Percentiles rank a stretch among this genome's conserved stretches.
phyloP scores from a whole-genome alignment of 2,113 vertebrate species.

The Ctenomys sociabilis region DNA sequence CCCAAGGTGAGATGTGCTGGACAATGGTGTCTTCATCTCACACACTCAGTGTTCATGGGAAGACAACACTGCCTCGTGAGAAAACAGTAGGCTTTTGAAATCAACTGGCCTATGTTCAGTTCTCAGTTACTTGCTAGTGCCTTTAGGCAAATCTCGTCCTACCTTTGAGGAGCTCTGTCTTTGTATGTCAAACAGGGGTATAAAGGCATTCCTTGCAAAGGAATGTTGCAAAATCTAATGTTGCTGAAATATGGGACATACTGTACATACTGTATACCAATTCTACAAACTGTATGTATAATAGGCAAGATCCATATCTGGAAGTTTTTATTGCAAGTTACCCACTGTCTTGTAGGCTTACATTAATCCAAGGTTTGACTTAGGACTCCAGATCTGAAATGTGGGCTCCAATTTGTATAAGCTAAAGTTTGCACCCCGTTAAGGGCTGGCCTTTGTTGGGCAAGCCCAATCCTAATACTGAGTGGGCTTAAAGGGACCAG shows the following conservation, averaged over 20 bases:
- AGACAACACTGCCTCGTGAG: background rate
- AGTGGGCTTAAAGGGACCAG: background rate
- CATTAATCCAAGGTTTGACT: background rate
- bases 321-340: background rate
- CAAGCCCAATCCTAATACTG: background rate
- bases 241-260: background rate
- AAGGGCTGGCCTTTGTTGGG: background rate
- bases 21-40: background rate
- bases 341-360: background rate
- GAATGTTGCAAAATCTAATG: background rate
- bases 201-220: background rate
- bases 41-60: background rate
- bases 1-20: background rate
- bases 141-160: background rate
- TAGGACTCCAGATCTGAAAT: background rate
- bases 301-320: background rate
- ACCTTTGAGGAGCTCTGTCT: background rate
- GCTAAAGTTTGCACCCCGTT: background rate
- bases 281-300: background rate
- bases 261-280: background rate
- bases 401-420: background rate
- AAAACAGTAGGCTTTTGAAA: background rate
- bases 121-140: background rate
- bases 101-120: background rate
- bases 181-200: background rate